These are phyloP conservation scores for Cyphomyrus plagiostoma DNA, from an alignment of 2,113 vertebrate species.

Conservation along the genomic window DNA sequence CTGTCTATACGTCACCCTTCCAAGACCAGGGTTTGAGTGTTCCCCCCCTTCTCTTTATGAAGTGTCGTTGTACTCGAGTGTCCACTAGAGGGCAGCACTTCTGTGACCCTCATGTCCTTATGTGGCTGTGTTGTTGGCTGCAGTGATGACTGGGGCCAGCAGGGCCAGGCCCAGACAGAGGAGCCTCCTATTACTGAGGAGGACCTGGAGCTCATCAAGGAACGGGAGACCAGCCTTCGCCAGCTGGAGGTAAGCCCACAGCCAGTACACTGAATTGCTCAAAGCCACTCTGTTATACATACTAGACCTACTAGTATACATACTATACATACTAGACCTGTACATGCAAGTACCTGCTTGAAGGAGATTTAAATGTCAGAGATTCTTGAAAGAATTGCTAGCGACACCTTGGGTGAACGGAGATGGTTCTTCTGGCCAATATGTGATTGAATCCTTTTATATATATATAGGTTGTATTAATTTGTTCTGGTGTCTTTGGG, in stretches of 20 bases:
- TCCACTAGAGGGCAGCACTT: background rate
- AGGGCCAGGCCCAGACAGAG: conserved; percentile 72
- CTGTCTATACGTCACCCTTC: background rate
- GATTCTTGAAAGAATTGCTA: background rate
- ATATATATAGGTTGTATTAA: background rate
- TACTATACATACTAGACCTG: background rate
- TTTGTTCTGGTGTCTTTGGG: background rate
- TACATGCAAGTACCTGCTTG: background rate
- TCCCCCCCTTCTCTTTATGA: background rate
- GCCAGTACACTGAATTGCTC: too few relatives aligned
- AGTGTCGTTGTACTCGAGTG: background rate
- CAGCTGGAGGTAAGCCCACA: conserved; percentile 71
- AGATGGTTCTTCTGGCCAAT: background rate
- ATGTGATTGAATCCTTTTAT: background rate
- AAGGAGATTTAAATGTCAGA: background rate
- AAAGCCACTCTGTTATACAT: background rate
- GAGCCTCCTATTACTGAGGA: conserved; percentile 75
- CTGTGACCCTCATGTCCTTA: background rate
- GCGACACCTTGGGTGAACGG: background rate
- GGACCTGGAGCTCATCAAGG: conserved; percentile 79
- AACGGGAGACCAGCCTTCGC: conserved; percentile 77
- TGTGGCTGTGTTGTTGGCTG: conserved; percentile 41
- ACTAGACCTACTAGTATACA: background rate
- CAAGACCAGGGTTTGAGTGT: background rate
- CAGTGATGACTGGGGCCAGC: conserved; percentile 76